phyloP scores from a whole-genome alignment of 2,888 invertebrate genomes.

The Pristionchus fissidentatus region DNA sequence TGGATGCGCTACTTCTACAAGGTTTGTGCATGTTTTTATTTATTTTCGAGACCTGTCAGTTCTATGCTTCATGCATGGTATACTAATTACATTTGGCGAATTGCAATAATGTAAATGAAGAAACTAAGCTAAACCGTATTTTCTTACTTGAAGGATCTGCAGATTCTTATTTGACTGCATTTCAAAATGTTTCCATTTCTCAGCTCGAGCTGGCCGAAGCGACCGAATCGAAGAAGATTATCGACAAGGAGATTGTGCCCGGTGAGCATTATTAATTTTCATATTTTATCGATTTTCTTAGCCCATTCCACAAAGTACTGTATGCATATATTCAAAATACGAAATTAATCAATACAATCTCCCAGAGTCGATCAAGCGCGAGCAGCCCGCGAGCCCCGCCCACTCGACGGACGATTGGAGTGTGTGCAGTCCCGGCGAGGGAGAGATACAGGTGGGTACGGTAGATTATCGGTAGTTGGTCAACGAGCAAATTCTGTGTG shows the following conservation, averaged over 20 bases:
- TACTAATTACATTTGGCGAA: too few species aligned
- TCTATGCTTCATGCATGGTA: too few species aligned
- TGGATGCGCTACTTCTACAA: slow-evolving; percentile 89
- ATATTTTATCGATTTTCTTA: background rate
- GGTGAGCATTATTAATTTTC: slow-evolving; percentile 41
- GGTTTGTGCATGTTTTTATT: slow-evolving; percentile 81
- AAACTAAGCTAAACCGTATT: too few species aligned
- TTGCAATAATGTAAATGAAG: too few species aligned
- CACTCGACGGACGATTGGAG: slow-evolving; percentile 62
- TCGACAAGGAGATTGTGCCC: slow-evolving; percentile 38
- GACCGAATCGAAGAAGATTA: slow-evolving; percentile 63
- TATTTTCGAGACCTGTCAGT: too few species aligned
- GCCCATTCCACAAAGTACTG: background rate
- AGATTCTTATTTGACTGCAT: slow-evolving; percentile 2
- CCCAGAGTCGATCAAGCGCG: slow-evolving; percentile 40
- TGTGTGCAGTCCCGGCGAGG: slow-evolving; percentile 57
- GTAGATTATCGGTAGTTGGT: background rate
- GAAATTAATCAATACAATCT: background rate
- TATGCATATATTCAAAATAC: background rate
- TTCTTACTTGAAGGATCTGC: too few species aligned
- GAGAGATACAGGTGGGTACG: slow-evolving; percentile 45
- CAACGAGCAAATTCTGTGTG: background rate
- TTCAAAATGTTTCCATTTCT: background rate
- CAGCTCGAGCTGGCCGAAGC: slow-evolving; percentile 60
- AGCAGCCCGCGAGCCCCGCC: slow-evolving; percentile 63